A percentile compares a stretch with the other conserved stretches of the same genome.
These are phyloP conservation scores for Cololabis saira DNA, from an alignment of 2,113 vertebrate genomes.

Conservation along the genomic window DNA sequence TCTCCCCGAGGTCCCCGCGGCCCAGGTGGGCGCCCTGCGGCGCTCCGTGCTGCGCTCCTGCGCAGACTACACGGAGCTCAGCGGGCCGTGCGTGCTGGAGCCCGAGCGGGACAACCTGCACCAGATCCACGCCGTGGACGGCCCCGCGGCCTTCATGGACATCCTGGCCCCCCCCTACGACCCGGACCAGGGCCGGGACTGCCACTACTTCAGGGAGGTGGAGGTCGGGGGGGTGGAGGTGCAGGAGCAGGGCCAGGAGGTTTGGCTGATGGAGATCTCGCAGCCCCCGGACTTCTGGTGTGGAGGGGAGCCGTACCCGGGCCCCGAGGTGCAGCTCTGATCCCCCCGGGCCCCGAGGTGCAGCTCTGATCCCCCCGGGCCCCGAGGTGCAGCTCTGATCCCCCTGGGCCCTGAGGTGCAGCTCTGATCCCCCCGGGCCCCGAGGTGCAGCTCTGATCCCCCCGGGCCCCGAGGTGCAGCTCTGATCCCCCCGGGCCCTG, in stretches of 20 bases:
- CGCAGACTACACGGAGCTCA: constrained; percentile 85
- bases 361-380: too few relatives aligned
- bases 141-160: constrained; percentile 94
- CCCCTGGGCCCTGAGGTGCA: too few relatives aligned
- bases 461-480: too few relatives aligned
- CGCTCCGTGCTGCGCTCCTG: constrained; percentile 83
- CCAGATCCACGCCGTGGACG: constrained; percentile 92
- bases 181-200: constrained; percentile 92
- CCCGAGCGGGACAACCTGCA: constrained; percentile 93
- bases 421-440: too few relatives aligned
- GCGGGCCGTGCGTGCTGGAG: constrained; percentile 86
- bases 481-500: too few relatives aligned
- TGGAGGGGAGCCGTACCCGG: constrained; percentile 91
- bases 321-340: constrained; percentile 85
- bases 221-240: constrained; percentile 67
- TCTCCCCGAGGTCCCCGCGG: constrained; percentile 11
- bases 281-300: constrained; percentile 95
- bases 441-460: too few relatives aligned
- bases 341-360: too few relatives aligned
- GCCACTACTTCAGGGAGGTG: constrained; percentile 96
- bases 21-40: constrained; percentile 70
- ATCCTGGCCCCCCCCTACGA: constrained; percentile 96
- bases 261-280: constrained; percentile 90
- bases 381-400: too few relatives aligned
- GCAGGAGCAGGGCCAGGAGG: constrained; percentile 69